Conservation (phyloP, 2,888 invertebrate genomes). For the Bellardia bayeri region DNA sequence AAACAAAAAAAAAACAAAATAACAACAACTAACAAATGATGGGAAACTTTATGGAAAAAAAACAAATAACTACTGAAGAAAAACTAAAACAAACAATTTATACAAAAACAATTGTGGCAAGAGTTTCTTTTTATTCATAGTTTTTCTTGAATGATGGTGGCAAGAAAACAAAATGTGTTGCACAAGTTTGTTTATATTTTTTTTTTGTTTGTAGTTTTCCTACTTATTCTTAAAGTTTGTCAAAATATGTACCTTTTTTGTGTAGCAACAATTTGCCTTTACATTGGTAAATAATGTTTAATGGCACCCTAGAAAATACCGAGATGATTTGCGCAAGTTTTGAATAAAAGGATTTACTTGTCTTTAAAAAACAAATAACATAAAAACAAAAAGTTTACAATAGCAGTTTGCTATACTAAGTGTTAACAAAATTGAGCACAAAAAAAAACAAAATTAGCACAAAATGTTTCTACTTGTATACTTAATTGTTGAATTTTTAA, state of each 20-base stretch:
- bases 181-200: not conserved
- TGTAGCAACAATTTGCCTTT: not conserved
- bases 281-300: not conserved
- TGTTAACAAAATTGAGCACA: too few relatives aligned
- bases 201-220: not conserved
- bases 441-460: too few relatives aligned
- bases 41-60: constrained; percentile 32
- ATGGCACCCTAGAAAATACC: not conserved
- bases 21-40: constrained; percentile 21
- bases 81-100: not conserved
- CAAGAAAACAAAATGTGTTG: constrained; percentile 12
- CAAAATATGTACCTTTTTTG: not conserved
- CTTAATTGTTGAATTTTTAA: too few relatives aligned
- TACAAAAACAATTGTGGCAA: too few relatives aligned
- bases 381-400: too few relatives aligned
- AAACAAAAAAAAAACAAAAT: constrained; percentile 24
- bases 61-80: constrained; percentile 1
- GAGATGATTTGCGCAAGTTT: too few relatives aligned
- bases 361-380: too few relatives aligned
- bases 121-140: too few relatives aligned
- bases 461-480: too few relatives aligned
- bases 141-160: not conserved
- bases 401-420: too few relatives aligned
- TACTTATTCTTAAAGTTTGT: constrained; percentile 11
- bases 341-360: too few relatives aligned